phyloP scores from a whole-genome alignment of 2,113 vertebrate genomes.

The Hippoglossus stenolepis region DNA sequence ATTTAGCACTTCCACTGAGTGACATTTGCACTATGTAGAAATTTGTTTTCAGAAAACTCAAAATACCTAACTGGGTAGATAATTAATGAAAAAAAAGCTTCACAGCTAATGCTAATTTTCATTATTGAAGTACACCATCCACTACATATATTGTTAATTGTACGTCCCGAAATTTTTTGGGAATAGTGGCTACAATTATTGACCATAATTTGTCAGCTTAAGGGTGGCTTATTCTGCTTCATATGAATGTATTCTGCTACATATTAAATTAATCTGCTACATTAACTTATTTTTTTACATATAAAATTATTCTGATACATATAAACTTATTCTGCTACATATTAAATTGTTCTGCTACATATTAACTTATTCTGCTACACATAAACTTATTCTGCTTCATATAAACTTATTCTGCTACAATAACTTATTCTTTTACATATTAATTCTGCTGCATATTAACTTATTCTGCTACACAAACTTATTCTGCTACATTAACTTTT shows the following conservation, averaged over 20 bases:
- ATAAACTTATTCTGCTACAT: neutral
- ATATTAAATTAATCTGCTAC: too few relatives aligned
- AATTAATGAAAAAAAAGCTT: neutral
- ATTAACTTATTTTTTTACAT: too few relatives aligned
- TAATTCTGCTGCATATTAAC: too few relatives aligned
- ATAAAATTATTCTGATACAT: neutral
- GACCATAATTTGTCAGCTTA: too few relatives aligned
- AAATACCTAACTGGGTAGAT: neutral
- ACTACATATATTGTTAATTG: too few relatives aligned
- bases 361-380: neutral
- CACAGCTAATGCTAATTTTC: neutral
- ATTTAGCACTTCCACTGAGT: constrained; percentile 21
- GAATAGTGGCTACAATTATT: neutral
- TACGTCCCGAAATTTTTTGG: too few relatives aligned
- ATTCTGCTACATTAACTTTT: too few relatives aligned
- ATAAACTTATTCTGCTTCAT: neutral
- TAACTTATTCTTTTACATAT: neutral
- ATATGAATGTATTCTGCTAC: too few relatives aligned
- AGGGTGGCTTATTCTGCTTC: too few relatives aligned
- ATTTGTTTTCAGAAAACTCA: neutral
- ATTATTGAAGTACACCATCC: neutral
- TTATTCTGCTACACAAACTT: too few relatives aligned
- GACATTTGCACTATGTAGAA: neutral
- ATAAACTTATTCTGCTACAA: neutral
- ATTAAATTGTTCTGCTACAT: neutral